Evolutionary conservation across 2,113 vertebrate genomes (phyloP).

Genomic region (Oncorhynchus masou): DNA sequence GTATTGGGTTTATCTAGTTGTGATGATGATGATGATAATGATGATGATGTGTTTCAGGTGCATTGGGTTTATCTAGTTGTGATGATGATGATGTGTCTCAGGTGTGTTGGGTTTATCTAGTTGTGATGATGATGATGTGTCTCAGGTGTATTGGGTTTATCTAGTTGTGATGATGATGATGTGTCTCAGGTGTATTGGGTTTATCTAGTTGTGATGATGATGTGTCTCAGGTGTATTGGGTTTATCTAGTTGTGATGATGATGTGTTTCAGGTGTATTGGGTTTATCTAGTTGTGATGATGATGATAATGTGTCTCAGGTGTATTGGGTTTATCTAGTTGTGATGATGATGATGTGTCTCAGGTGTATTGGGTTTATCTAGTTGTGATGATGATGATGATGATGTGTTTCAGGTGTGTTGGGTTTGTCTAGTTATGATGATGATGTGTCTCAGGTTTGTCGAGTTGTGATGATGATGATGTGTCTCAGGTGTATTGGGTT

Average conservation of each 20-base stretch:
- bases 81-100: neutral
- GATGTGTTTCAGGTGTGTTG: neutral
- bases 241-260: too few species aligned
- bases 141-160: neutral
- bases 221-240: constrained; percentile 64
- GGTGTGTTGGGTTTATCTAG: neutral
- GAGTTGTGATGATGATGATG: neutral
- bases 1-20: neutral
- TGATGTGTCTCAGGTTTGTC: constrained; percentile 77
- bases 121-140: too few species aligned
- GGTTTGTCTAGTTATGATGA: neutral
- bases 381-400: neutral
- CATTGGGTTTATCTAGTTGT: constrained; percentile 82
- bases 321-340: too few species aligned
- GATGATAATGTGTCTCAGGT: too few species aligned
- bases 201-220: neutral
- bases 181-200: too few species aligned
- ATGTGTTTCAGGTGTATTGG: too few species aligned
- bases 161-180: neutral
- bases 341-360: too few species aligned
- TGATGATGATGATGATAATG: too few species aligned
- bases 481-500: neutral
- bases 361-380: neutral
- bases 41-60: constrained; percentile 73
- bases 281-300: too few species aligned